phyloP scores from a whole-genome alignment of 2,888 invertebrate genomes.

The Bedellia somnulentella region DNA sequence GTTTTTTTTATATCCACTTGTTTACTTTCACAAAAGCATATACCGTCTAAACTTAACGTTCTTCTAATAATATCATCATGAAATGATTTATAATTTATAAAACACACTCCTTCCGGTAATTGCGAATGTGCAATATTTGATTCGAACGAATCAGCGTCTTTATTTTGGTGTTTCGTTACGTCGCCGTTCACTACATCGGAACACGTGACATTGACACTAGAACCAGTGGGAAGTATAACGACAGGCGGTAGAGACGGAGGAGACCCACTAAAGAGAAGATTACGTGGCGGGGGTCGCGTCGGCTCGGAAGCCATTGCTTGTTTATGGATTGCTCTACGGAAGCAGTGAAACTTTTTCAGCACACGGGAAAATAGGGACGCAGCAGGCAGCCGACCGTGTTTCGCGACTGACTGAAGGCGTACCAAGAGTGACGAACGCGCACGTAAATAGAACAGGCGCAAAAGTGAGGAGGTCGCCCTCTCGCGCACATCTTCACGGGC shows the following conservation, averaged over 20 bases:
- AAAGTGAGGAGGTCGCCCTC: conserved; percentile 58
- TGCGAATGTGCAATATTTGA: conserved; percentile 15
- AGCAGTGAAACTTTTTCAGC: no score
- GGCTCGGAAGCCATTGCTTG: conserved; percentile 54
- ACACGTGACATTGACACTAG: no score
- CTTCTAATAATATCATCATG: no score
- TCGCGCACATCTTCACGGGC: conserved; percentile 58
- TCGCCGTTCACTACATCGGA: conserved; percentile 19
- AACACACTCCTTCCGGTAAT: neutral
- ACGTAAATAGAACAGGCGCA: conserved; percentile 59
- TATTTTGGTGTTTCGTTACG: conserved; percentile 15
- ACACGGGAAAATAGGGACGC: conserved; percentile 40
- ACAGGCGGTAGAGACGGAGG: conserved; percentile 51
- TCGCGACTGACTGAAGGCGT: conserved; percentile 59
- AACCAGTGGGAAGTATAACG: conserved; percentile 51
- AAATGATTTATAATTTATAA: no score
- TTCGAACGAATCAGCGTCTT: conserved; percentile 29
- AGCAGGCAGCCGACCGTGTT: conserved; percentile 52
- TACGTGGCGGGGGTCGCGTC: conserved; percentile 49
- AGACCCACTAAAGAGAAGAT: conserved; percentile 51
- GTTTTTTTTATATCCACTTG: no score
- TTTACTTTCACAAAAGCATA: neutral
- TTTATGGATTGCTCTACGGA: no score
- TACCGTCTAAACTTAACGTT: conserved; percentile 41
- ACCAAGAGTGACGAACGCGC: conserved; percentile 53